Conservation (phyloP, 2,797 vertebrate species). For the Helarctos malayanus region DNA sequence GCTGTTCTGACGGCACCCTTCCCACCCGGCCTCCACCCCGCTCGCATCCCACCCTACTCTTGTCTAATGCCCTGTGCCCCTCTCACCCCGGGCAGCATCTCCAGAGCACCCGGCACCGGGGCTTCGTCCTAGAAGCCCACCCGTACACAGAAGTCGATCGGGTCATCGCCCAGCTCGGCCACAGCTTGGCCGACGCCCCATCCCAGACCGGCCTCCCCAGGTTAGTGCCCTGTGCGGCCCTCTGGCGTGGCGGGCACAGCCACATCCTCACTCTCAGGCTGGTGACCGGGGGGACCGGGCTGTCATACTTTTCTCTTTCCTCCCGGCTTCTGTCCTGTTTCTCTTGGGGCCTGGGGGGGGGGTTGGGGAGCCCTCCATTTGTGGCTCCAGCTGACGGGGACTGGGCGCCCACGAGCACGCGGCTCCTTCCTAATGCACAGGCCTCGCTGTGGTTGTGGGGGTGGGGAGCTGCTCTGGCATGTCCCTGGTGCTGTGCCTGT, state of each 20-base stretch:
- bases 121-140: slow-evolving; percentile 89
- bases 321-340: neutral
- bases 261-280: accelerated
- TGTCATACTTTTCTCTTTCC: neutral
- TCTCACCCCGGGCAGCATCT: slow-evolving; percentile 90
- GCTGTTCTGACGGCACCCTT: neutral
- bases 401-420: neutral
- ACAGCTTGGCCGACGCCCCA: slow-evolving; percentile 77
- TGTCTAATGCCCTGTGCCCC: neutral
- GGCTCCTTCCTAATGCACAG: neutral
- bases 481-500: neutral
- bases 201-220: slow-evolving; percentile 33
- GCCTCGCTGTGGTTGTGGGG: accelerated
- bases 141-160: slow-evolving; percentile 90
- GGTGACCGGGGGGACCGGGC: neutral
- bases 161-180: slow-evolving; percentile 89
- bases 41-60: accelerated
- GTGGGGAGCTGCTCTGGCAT: neutral
- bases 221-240: neutral
- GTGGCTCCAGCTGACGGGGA: neutral
- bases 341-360: neutral
- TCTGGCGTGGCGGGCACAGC: accelerated
- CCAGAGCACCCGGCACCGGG: slow-evolving; percentile 90
- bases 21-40: neutral
- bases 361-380: neutral